phyloP scores from a whole-genome alignment of 2,797 vertebrate genomes.

The Xyrichtys novacula region DNA sequence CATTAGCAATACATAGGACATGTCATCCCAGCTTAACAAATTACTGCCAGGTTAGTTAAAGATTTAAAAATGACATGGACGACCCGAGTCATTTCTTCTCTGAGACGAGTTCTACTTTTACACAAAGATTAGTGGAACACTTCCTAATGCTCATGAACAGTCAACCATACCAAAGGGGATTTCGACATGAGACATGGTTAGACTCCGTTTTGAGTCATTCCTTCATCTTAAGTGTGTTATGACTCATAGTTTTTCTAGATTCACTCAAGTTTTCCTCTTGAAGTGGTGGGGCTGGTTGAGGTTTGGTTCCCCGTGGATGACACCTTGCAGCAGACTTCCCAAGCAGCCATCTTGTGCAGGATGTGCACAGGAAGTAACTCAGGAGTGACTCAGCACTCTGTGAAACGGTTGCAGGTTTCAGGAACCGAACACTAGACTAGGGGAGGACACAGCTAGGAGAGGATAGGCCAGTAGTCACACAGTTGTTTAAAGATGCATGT shows the following conservation, averaged over 20 bases:
- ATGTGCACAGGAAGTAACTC: conserved; percentile 33
- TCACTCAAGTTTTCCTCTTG: conserved; percentile 5
- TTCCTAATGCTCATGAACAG: neutral
- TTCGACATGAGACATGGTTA: conserved; percentile 11
- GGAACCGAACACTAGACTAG: conserved; percentile 10
- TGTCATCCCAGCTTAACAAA: neutral
- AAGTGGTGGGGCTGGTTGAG: neutral
- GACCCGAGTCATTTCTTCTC: neutral
- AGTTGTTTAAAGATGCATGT: neutral
- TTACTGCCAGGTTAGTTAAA: neutral
- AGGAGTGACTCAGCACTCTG: conserved; percentile 63
- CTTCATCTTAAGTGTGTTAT: neutral
- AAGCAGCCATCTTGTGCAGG: conserved; percentile 39
- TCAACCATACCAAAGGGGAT: neutral
- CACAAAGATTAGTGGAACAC: neutral
- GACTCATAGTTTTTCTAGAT: conserved; percentile 1
- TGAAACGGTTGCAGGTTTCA: neutral
- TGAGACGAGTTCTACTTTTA: neutral
- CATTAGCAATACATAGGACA: neutral
- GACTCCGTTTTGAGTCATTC: conserved; percentile 15
- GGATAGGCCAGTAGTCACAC: neutral
- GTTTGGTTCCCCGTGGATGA: neutral
- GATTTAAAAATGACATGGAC: neutral
- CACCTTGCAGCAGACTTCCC: conserved; percentile 9
- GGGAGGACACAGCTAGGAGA: neutral